Conservation (phyloP, 2,113 vertebrate species). For the Ciconia stormi region DNA sequence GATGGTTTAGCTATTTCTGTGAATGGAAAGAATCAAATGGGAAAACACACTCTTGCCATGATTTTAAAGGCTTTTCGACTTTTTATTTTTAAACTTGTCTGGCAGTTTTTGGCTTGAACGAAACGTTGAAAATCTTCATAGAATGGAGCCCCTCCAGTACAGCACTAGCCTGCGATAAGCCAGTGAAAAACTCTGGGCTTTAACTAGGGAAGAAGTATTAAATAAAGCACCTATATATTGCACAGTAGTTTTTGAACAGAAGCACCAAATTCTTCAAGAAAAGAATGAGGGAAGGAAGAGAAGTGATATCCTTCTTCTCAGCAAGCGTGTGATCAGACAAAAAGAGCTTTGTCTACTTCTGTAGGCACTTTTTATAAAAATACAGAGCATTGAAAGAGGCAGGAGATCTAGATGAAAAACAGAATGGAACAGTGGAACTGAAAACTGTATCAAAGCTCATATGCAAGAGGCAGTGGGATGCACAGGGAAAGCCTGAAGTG, state of each 20-base stretch:
- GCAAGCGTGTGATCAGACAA: neutral
- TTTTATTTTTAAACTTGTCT: constrained; percentile 9
- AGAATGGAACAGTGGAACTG: neutral
- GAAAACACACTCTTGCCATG: neutral
- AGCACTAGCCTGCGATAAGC: neutral
- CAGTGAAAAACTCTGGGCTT: neutral
- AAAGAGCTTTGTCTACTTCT: neutral
- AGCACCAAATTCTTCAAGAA: neutral
- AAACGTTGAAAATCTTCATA: neutral
- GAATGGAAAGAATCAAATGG: constrained; percentile 2
- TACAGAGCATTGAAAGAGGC: neutral
- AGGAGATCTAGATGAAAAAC: neutral
- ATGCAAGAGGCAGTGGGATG: neutral
- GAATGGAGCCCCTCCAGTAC: neutral
- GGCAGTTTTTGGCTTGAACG: neutral
- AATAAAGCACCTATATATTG: neutral
- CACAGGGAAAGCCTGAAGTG: neutral
- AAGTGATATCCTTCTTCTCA: neutral
- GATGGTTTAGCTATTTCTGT: neutral
- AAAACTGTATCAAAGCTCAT: neutral
- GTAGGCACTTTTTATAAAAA: neutral
- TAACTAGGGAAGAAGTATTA: neutral
- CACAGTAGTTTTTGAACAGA: neutral
- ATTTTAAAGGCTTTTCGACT: neutral
- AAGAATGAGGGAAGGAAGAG: neutral